phyloP scores from a whole-genome alignment of 2,888 invertebrate genomes.

The Platynereis dumerilii region DNA sequence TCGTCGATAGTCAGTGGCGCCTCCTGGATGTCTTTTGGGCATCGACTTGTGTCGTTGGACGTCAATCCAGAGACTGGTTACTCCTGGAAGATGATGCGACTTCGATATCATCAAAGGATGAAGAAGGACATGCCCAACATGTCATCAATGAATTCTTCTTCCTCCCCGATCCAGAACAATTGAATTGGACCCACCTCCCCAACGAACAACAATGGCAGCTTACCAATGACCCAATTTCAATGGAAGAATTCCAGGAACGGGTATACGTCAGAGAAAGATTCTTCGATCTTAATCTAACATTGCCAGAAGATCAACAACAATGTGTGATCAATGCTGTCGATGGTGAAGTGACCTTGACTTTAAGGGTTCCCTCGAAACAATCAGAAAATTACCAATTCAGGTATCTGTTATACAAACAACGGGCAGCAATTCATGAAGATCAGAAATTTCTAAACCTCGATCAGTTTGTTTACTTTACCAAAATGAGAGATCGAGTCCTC shows the following conservation, averaged over 20 bases:
- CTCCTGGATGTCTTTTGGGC: conserved; percentile 60
- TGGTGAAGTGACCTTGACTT: conserved; percentile 51
- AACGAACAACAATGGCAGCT: conserved; percentile 57
- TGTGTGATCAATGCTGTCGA: conserved; percentile 45
- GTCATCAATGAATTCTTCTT: conserved; percentile 61
- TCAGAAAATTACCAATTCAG: conserved; percentile 50
- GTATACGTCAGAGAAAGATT: conserved; percentile 58
- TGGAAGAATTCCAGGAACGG: conserved; percentile 48
- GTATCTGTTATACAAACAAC: conserved; percentile 50
- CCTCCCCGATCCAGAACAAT: conserved; percentile 54
- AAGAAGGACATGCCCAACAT: conserved; percentile 52
- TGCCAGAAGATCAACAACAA: conserved; percentile 42
- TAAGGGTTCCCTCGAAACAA: conserved; percentile 43
- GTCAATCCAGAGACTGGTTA: conserved; percentile 52
- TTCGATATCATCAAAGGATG: not conserved
- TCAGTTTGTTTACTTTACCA: conserved; percentile 55
- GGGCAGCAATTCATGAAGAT: conserved; percentile 21
- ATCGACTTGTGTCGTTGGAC: conserved; percentile 54
- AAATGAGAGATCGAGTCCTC: conserved; percentile 44
- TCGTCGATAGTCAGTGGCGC: conserved; percentile 54
- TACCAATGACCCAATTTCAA: conserved; percentile 44
- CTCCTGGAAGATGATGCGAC: conserved; percentile 40
- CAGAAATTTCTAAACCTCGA: conserved; percentile 46
- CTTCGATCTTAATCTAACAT: conserved; percentile 48
- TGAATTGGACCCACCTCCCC: conserved; percentile 58